Evolutionary conservation across 2,113 vertebrate genomes (phyloP), one percentile per base, ranked within the genome.

Genomic region (Etheostoma spectabile): DNA sequence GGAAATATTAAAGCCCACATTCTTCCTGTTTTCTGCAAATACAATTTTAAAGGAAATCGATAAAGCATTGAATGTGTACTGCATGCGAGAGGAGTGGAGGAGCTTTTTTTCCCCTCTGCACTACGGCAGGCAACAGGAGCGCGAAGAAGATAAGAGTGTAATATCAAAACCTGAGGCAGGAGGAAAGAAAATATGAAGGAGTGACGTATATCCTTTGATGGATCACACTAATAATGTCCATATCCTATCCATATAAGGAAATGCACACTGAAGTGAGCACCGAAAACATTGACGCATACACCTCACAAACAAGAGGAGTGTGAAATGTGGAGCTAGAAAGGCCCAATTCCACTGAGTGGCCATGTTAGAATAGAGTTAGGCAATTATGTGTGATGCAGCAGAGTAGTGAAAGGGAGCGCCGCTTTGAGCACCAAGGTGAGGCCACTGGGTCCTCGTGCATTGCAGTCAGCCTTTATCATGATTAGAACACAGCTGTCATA

Each of bases 31-130:
- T 92, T 87, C 82, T 84, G 78, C 79, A 85, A 92, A 92, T 88
- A 89, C 86, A 90, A 91, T 90, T 90, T 90, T 86, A 92, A 92
- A 89, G 79, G 86, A 93, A 94, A 93, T 93, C 88, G 70, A 91
- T 93, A 88, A 82, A 80, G 84, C 82, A 38, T 67, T 65, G 84
- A 77, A 85, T 87, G 89, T 79, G 86, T 53, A 73, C 79, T 53
- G 90, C 77, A 77, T 90, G 69, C 38, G 33, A 68, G 67, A 74
- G 30, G 82, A 74, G 70, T 35, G 69, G 19, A 72, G 51, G 64
- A 65, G 76, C 56, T 76, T 53, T 70, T 70, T 30, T 49, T 7
- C 1, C 0, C 6, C 21, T 21, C 52, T 53, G 62, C 53, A 77
- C 79, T 46, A 83, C 8, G 0, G 70, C 59, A 46, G 77, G 80